Conservation (phyloP, 2,113 vertebrate genomes). For the Hypomesus transpacificus region DNA sequence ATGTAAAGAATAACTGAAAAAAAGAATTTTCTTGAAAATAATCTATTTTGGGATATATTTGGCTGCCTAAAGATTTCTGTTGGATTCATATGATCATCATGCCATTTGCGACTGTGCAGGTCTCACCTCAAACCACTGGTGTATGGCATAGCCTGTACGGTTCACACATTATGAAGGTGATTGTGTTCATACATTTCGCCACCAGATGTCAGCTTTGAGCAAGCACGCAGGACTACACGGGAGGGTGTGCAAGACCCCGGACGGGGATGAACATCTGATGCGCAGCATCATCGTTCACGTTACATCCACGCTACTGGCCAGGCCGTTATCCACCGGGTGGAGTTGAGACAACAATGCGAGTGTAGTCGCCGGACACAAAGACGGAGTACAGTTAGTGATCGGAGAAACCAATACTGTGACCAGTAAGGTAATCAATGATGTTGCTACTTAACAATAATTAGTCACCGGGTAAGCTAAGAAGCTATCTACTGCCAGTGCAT, state of each 20-base stretch:
- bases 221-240: background rate
- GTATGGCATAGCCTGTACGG: background rate
- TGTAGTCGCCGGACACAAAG: background rate
- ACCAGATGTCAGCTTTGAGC: background rate
- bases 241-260: background rate
- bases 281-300: background rate
- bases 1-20: background rate
- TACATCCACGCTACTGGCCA: background rate
- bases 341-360: background rate
- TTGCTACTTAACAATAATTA: background rate
- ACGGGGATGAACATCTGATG: conserved; percentile 4
- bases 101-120: no score
- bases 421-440: background rate
- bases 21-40: background rate
- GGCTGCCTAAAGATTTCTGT: no score
- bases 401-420: background rate
- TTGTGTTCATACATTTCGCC: background rate
- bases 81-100: no score
- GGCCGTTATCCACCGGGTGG: background rate
- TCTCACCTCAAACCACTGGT: no score
- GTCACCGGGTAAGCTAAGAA: no score
- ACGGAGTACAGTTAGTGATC: background rate
- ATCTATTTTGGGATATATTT: background rate
- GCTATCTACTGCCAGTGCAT: no score
- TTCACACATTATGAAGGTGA: no score